Evolutionary conservation across 2,888 invertebrate species (phyloP).

Genomic region (Myopa testacea): DNA sequence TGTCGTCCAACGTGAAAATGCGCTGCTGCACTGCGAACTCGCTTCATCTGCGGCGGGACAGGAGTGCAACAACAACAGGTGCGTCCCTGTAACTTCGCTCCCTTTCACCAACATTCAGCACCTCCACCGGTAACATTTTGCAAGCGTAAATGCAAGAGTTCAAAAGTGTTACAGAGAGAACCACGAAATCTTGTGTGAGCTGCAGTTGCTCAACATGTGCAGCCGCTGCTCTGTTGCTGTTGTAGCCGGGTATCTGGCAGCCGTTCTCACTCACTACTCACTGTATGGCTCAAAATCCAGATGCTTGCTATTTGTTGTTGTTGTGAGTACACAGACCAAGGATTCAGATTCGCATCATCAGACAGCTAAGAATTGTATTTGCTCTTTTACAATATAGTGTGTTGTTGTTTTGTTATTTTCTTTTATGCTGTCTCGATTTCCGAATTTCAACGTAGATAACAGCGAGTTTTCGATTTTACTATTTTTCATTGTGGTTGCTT

Average conservation of each 20-base stretch:
- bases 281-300: not conserved
- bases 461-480: not conserved
- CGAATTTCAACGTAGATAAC: not conserved
- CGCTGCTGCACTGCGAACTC: not conserved
- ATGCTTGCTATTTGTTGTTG: not conserved
- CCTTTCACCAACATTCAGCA: not conserved
- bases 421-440: conserved; percentile 11
- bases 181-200: not conserved
- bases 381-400: not conserved
- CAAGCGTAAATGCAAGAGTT: not conserved
- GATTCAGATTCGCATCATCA: not conserved
- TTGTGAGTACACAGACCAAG: not conserved
- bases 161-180: not conserved
- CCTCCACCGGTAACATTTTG: not conserved
- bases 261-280: not conserved
- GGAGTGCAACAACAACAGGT: not conserved
- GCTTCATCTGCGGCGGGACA: not conserved
- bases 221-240: conserved; percentile 3
- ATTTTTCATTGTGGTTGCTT: conserved; percentile 9
- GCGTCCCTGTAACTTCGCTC: not conserved
- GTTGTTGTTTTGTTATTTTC: not conserved
- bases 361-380: too few relatives aligned
- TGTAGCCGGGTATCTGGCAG: not conserved
- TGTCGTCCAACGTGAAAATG: not conserved
- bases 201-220: not conserved